A percentile compares a stretch with the other conserved stretches of the same genome.
These are phyloP conservation scores for Hydrochoerus hydrochaeris DNA, from an alignment of 2,113 vertebrate genomes.

Conservation along the genomic window DNA sequence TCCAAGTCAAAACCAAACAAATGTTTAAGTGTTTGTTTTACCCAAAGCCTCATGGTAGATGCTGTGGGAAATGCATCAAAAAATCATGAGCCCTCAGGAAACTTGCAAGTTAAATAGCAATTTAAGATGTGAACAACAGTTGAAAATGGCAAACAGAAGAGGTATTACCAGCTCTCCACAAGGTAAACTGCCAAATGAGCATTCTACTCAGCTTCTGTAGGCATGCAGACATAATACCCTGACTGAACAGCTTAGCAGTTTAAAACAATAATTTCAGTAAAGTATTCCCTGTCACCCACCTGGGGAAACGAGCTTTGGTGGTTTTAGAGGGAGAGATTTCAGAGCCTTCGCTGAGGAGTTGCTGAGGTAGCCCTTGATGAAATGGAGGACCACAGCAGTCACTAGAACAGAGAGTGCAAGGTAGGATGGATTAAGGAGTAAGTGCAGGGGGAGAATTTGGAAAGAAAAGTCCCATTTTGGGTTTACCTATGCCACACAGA, in stretches of 20 bases:
- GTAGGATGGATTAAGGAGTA: neutral
- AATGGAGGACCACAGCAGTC: neutral
- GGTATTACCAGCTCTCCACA: neutral
- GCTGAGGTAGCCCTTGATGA: neutral
- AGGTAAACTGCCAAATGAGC: neutral
- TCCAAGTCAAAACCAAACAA: constrained; percentile 24
- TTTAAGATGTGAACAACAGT: neutral
- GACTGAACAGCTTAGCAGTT: neutral
- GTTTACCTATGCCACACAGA: neutral
- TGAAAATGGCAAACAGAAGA: neutral
- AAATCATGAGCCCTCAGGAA: neutral
- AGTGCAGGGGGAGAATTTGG: neutral
- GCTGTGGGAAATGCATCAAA: neutral
- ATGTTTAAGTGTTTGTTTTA: constrained; percentile 40
- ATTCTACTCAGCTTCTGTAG: constrained; percentile 13
- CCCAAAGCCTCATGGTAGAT: neutral
- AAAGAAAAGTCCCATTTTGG: neutral
- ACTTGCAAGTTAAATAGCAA: constrained; percentile 18
- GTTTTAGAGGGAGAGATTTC: neutral
- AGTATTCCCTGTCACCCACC: neutral
- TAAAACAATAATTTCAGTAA: neutral
- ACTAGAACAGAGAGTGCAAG: neutral
- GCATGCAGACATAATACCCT: neutral
- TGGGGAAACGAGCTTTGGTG: neutral
- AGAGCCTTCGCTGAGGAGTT: neutral